phyloP scores from a whole-genome alignment of 2,113 vertebrate genomes.

The Ovis canadensis region DNA sequence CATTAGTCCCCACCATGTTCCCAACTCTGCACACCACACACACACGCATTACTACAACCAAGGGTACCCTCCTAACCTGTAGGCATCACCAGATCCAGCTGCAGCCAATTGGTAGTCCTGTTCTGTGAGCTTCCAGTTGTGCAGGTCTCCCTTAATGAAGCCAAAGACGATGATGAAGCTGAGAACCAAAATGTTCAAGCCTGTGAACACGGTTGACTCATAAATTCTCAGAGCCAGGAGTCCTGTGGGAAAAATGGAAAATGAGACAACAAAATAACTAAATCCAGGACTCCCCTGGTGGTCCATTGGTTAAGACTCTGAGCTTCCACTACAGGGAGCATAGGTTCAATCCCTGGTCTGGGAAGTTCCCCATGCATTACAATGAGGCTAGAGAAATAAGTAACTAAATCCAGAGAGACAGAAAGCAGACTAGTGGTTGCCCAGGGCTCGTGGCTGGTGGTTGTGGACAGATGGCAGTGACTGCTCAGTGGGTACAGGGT shows the following conservation, averaged over 20 bases:
- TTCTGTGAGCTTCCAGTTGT: not conserved
- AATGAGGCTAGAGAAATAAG: too few relatives aligned
- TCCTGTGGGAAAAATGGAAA: not conserved
- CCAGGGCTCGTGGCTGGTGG: too few relatives aligned
- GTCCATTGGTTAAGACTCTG: not conserved
- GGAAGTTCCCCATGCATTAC: too few relatives aligned
- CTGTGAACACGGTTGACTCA: not conserved
- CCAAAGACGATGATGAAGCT: not conserved
- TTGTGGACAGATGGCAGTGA: too few relatives aligned
- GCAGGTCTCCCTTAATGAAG: not conserved
- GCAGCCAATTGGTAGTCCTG: not conserved
- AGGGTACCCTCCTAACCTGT: not conserved
- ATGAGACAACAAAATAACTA: not conserved
- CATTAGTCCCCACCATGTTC: not conserved
- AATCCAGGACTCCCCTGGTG: rapidly evolving
- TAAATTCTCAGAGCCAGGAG: not conserved
- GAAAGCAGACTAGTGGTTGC: too few relatives aligned
- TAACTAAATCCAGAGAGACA: too few relatives aligned
- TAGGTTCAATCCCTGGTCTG: too few relatives aligned
- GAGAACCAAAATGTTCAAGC: not conserved
- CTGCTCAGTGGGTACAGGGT: too few relatives aligned
- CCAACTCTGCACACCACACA: not conserved
- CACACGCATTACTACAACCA: rapidly evolving
- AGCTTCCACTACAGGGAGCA: not conserved
- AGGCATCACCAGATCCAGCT: not conserved